These are phyloP conservation scores for Drosophila serrata DNA, from an alignment of 1,140 invertebrate species.

Conservation along the genomic window DNA sequence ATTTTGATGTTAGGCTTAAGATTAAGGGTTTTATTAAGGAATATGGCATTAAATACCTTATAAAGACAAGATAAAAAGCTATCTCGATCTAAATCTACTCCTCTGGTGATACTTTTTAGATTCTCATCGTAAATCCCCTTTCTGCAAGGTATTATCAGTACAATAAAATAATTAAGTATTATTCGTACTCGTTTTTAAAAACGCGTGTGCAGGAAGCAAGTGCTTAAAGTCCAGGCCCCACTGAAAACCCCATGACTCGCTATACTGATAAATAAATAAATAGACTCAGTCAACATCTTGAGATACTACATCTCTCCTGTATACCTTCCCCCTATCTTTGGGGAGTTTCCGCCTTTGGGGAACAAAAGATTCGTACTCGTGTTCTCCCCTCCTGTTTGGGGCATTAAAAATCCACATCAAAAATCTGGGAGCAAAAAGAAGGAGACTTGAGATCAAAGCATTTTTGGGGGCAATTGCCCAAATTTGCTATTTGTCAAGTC, in stretches of 20 bases:
- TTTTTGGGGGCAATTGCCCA: constrained; percentile 18
- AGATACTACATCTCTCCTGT: constrained; percentile 9
- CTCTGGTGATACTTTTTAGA: neutral
- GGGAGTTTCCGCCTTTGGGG: constrained; percentile 17
- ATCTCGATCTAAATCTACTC: neutral
- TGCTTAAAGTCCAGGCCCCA: constrained; percentile 57
- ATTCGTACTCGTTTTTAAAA: constrained; percentile 53
- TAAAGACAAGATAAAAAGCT: too few species aligned
- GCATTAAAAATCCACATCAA: constrained; percentile 1
- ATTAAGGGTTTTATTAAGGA: too few species aligned
- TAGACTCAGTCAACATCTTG: constrained; percentile 41
- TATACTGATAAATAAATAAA: constrained; percentile 61
- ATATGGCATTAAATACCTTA: too few species aligned
- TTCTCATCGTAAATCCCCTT: too few species aligned
- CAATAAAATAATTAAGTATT: neutral
- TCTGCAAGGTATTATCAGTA: neutral
- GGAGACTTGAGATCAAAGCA: constrained; percentile 25
- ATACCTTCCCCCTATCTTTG: neutral
- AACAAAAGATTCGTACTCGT: constrained; percentile 20
- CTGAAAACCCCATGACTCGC: neutral
- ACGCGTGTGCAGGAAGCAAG: constrained; percentile 54
- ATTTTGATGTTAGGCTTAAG: too few species aligned
- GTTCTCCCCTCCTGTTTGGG: neutral
- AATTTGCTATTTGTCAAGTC: constrained; percentile 40
- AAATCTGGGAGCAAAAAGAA: constrained; percentile 3